Evolutionary conservation across 2,797 vertebrate species (phyloP).

Genomic region (Sebastolobus altivelis): DNA sequence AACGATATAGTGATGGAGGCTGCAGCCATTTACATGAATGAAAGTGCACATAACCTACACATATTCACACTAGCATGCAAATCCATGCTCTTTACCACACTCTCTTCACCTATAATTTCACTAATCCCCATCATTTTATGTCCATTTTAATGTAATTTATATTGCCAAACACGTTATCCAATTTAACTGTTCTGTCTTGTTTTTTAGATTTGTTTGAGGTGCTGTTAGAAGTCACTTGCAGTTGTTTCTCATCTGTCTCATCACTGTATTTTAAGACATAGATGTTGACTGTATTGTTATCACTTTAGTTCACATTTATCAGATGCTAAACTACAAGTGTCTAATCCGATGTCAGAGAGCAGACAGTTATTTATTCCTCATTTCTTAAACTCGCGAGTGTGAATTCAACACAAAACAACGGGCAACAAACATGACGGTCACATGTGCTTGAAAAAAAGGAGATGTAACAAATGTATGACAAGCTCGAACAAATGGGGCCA

Average conservation of each 20-base stretch:
- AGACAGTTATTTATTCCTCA: background rate
- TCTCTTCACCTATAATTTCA: background rate
- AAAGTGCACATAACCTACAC: background rate
- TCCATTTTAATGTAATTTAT: background rate
- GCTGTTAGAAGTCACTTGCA: constrained; percentile 1
- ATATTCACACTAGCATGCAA: background rate
- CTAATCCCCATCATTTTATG: background rate
- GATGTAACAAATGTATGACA: constrained; percentile 41
- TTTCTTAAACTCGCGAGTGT: background rate
- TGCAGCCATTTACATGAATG: background rate
- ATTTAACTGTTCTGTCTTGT: background rate
- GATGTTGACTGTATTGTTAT: background rate
- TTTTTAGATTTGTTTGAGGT: background rate
- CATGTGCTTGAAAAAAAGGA: constrained; percentile 8
- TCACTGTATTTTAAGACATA: constrained; percentile 1
- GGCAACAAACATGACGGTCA: constrained; percentile 4
- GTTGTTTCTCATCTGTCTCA: background rate
- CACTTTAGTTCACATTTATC: background rate
- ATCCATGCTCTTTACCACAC: background rate
- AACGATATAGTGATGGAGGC: background rate
- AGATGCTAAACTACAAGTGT: background rate
- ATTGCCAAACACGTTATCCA: background rate
- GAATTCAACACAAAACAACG: background rate
- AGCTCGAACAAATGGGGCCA: constrained; percentile 31
- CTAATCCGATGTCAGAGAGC: background rate